Evolutionary conservation across 2,797 vertebrate genomes (phyloP).

Genomic region (Ispidina lecontei): DNA sequence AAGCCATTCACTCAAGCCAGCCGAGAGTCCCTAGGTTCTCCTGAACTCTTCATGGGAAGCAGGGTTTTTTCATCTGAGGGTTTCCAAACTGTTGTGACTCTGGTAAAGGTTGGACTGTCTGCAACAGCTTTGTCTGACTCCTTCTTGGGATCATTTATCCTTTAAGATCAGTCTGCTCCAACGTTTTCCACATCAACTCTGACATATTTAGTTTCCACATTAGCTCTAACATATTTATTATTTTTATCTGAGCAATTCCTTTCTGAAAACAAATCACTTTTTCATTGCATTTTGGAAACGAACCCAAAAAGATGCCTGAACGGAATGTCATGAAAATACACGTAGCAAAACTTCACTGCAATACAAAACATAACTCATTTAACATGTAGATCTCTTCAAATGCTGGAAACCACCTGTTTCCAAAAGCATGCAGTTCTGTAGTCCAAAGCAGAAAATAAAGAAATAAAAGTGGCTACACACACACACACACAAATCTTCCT

Average conservation of each 20-base stretch:
- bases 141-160: slow-evolving; percentile 13
- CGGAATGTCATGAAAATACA: slow-evolving; percentile 47
- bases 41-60: not conserved
- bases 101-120: not conserved
- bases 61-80: not conserved
- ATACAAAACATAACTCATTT: slow-evolving; percentile 28
- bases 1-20: not conserved
- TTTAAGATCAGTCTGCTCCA: not conserved
- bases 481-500: not conserved
- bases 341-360: slow-evolving; percentile 46
- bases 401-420: slow-evolving; percentile 52
- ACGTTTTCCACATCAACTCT: slow-evolving; percentile 35
- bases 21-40: not conserved
- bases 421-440: not conserved
- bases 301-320: slow-evolving; percentile 26
- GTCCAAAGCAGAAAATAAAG: slow-evolving; percentile 29
- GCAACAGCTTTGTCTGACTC: not conserved
- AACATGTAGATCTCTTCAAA: slow-evolving; percentile 27
- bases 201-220: slow-evolving; percentile 53
- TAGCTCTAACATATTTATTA: slow-evolving; percentile 54
- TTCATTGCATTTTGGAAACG: slow-evolving; percentile 23
- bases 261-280: slow-evolving; percentile 49
- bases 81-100: slow-evolving; percentile 21
- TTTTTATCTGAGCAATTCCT: slow-evolving; percentile 58
- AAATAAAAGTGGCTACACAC: not conserved